Evolutionary conservation across 2,113 vertebrate species (phyloP).

Genomic region (Mastomys natalensis): DNA sequence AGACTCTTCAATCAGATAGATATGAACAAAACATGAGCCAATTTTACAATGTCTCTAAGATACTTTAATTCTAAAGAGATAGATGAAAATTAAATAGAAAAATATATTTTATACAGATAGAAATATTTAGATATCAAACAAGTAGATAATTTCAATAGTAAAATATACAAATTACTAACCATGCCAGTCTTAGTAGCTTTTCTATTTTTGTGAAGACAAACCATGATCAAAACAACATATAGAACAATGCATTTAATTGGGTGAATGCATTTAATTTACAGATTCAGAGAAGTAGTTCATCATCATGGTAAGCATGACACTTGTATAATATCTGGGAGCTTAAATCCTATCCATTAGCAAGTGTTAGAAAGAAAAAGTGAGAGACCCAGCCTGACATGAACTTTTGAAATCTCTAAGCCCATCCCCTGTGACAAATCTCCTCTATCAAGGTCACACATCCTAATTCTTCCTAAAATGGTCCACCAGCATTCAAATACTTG

Average conservation of each 20-base stretch:
- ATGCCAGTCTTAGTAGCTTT: background rate
- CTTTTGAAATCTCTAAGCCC: background rate
- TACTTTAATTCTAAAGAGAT: background rate
- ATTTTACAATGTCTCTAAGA: background rate
- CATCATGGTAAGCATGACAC: background rate
- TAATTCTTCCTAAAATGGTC: background rate
- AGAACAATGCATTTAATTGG: background rate
- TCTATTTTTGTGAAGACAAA: background rate
- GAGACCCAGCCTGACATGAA: background rate
- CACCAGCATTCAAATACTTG: background rate
- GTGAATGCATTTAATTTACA: background rate
- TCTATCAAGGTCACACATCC: background rate
- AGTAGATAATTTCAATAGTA: background rate
- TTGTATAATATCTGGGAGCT: background rate
- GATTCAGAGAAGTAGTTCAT: background rate
- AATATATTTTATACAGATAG: background rate
- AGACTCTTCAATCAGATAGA: background rate
- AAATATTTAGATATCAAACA: background rate
- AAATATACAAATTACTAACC: background rate
- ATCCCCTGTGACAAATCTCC: background rate
- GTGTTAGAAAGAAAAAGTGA: background rate
- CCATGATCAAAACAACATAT: background rate
- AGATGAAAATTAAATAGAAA: background rate
- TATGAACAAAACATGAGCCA: background rate
- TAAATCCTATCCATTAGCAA: background rate